Conservation (phyloP, 2,113 vertebrate genomes). For the Rhizomys pruinosus region DNA sequence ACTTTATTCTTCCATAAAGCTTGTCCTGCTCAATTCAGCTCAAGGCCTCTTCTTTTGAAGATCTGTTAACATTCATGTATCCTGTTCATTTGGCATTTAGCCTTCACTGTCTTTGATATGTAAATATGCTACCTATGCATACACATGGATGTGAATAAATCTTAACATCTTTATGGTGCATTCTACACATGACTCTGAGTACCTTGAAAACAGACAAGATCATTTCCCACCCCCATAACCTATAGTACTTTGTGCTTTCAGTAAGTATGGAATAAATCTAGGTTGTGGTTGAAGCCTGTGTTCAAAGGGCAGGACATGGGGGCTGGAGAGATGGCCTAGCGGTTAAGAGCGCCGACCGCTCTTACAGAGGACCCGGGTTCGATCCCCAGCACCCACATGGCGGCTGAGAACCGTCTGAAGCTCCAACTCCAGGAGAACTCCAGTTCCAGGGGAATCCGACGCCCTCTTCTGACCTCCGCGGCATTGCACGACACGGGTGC, state of each 20-base stretch:
- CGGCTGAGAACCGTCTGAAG: no score
- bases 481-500: no score
- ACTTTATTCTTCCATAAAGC: no score
- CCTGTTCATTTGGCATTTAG: conserved; percentile 36
- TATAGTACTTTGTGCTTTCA: not conserved
- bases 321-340: no score
- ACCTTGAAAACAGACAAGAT: conserved; percentile 38
- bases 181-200: not conserved
- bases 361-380: no score
- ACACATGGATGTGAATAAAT: conserved; percentile 37
- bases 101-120: conserved; percentile 52
- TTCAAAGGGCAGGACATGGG: not conserved
- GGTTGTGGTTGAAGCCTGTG: not conserved
- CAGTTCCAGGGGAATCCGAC: no score
- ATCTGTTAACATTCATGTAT: not conserved
- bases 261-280: not conserved
- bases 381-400: no score
- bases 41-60: conserved; percentile 41
- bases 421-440: no score
- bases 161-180: conserved; percentile 13
- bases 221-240: not conserved
- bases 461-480: no score
- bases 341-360: no score
- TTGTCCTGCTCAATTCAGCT: conserved; percentile 3
- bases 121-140: conserved; percentile 44